These are phyloP conservation scores for Bovichtus variegatus DNA, from an alignment of 2,797 vertebrate genomes.

Conservation along the genomic window DNA sequence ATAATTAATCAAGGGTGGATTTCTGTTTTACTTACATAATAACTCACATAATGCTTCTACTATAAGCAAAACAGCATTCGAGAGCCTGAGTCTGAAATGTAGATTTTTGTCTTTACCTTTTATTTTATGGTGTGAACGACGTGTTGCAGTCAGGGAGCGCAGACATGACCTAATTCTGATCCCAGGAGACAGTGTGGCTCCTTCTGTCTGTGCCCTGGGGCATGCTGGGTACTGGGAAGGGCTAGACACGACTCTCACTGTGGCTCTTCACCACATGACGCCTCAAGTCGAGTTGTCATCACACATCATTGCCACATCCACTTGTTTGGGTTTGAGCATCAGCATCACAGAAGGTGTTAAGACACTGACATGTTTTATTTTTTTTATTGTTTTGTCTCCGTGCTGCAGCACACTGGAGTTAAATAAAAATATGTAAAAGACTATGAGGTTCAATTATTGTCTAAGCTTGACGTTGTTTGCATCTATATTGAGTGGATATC, in stretches of 20 bases:
- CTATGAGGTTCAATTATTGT: not conserved
- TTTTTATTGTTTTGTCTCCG: not conserved
- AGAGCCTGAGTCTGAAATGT: not conserved
- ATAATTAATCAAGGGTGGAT: not conserved
- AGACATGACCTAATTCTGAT: conserved; percentile 66
- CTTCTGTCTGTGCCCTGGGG: conserved; percentile 71
- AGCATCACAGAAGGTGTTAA: not conserved
- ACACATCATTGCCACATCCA: conserved; percentile 28
- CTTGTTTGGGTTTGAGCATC: conserved; percentile 24
- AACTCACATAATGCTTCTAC: not conserved
- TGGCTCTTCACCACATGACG: conserved; percentile 11
- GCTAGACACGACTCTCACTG: conserved; percentile 32
- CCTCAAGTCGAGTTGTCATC: conserved; percentile 35
- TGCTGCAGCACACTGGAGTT: not conserved
- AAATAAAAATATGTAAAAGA: not conserved
- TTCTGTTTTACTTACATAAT: not conserved
- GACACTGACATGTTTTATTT: not conserved
- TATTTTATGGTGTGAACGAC: conserved; percentile 17
- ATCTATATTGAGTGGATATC: not conserved
- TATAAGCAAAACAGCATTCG: not conserved
- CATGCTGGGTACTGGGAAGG: conserved; percentile 65
- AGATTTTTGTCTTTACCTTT: conserved; percentile 3
- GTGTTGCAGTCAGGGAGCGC: conserved; percentile 32
- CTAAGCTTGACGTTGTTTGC: too few relatives aligned
- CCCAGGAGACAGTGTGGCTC: conserved; percentile 52